Base-by-base conservation (phyloP, 2,888 invertebrate species). In the Lacanobia oleracea region DNA sequence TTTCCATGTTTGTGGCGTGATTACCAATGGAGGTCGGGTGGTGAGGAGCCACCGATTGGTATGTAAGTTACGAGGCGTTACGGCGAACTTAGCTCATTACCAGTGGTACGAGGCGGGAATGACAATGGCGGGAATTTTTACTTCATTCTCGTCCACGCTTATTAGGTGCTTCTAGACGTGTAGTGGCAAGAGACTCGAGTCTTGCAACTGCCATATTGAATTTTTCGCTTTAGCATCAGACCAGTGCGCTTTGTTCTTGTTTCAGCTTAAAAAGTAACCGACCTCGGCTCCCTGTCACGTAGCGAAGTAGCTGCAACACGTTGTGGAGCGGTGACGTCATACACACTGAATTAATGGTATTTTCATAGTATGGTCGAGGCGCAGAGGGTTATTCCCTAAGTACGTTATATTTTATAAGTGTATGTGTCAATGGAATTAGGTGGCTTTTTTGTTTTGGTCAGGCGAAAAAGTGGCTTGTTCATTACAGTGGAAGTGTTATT, bases 51-150 rank as follows among this genome's bases (percentile, higher is more conserved):
- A 88, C 89, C 93, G 93, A 95, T 95, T 94, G 94, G 94, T 95
- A 95, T 95, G 95, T 95, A 95, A 94, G 95, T 94, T 93, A 93
- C 93, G 93, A 89, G 93, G 92, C 93, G 93, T 94, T 94, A 94
- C 94, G 90, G 93, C 91, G 93, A 96, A 96, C 95, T 96, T 95
- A 95, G 94, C 95, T 96, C 95, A 96, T 95, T 95, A 95, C 95
- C 92, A 92, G 88, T 86, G 88, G 88, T 89, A 92, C 95, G 95
- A 90, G 84, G 72, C 68, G 79, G 83, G 95, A 95, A 95, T 96
- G 93, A 95, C 94, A 96, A 95, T 95, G 91, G 88, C 85, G 87
- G 82, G 89, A 93, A 94, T 95, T 95, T 94, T 95, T 94, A 94
- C 93, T 94, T 93, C 91, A 91, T 93, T 91, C 92, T 88, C 88